Evolutionary conservation across 1,140 invertebrate genomes (phyloP), one percentile per base, ranked within the genome.

Genomic region (Anagrus nilaparvatae): DNA sequence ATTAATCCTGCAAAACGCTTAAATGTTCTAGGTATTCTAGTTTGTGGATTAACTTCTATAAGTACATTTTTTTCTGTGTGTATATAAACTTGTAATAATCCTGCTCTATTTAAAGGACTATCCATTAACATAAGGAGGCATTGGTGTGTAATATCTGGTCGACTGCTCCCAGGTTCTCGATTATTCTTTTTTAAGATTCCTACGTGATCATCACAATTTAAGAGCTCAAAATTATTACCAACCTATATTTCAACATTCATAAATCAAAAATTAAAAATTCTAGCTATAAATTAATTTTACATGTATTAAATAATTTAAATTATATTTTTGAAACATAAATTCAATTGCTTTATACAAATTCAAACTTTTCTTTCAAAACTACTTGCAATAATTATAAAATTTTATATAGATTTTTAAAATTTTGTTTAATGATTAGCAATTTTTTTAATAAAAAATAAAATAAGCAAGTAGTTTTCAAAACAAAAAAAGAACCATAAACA

Each of bases 21-120:
- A 60, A 95, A 99, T 10, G 96, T 99, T 54, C 96, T 77, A 1
- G 97, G 97, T 60, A 99, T 96, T 58, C 96, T 80, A 7, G 94
- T 99, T 67, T 97, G 94, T 31, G 97, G 95, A 71, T 96, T 94
- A 17, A 99, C 81, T 82, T 99, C 93, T 56, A 99, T 98, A 0
- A 99, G 69, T 30, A 97, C 92, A 79, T 98, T 98, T 59, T 90
- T 87, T 54, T 84, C 87, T 27, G 96, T 99, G 50, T 91, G 88
- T 46, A 99, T 77, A 60, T 95, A 99, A 1, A 99, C 90, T 73
- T 89, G 85, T 12, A 91, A 61, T 8, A 90, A 63, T 12, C 88
- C 90, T 41, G 90, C 87, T 53, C 90, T 69, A 57, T 97, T 99
- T 12, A 99, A 66, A 0, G 95, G 94, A 54, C 89, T 95, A 58